Conservation (phyloP, 1,140 invertebrate genomes). For the Watersipora subatra region DNA sequence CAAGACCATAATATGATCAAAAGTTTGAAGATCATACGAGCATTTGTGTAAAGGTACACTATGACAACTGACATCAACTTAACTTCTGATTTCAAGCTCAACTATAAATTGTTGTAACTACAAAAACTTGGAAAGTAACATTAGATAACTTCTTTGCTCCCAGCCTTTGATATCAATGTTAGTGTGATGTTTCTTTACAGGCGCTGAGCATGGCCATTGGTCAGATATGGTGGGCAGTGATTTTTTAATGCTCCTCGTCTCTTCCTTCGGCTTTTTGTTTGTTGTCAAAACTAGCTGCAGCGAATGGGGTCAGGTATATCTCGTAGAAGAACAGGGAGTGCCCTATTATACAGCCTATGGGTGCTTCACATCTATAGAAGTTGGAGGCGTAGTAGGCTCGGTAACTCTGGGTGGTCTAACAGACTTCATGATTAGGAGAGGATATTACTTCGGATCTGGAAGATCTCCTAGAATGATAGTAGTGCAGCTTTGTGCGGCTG, state of each 20-base stretch:
- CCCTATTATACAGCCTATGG: conserved; percentile 22
- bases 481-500: not conserved
- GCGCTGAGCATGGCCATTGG: conserved; percentile 17
- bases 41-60: too few relatives aligned
- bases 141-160: too few relatives aligned
- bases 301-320: conserved; percentile 43
- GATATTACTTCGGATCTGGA: not conserved
- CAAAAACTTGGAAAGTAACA: too few relatives aligned
- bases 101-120: too few relatives aligned
- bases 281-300: conserved; percentile 32
- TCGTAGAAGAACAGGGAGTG: conserved; percentile 38
- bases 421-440: not conserved
- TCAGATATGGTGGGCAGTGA: conserved; percentile 21
- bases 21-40: too few relatives aligned
- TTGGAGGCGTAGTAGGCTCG: not conserved
- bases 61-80: too few relatives aligned
- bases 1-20: too few relatives aligned
- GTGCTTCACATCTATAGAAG: not conserved
- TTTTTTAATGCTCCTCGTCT: conserved; percentile 31
- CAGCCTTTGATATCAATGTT: too few relatives aligned
- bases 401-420: not conserved
- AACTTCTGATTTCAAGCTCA: too few relatives aligned
- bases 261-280: conserved; percentile 32
- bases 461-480: not conserved
- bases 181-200: too few relatives aligned